Conservation (phyloP, 1,140 invertebrate species). For the Brachionus paranguensis region DNA sequence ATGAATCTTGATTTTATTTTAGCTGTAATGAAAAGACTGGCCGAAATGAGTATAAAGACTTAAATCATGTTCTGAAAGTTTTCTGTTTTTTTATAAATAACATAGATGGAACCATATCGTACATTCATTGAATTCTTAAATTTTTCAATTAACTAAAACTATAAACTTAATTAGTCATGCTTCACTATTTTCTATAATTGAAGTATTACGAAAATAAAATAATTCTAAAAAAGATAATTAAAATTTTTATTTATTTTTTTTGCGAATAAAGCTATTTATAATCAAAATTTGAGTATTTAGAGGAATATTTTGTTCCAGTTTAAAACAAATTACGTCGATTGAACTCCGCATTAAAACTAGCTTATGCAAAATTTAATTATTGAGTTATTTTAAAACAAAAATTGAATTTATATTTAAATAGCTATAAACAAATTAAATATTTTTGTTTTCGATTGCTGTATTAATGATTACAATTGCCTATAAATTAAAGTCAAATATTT, state of each 20-base stretch:
- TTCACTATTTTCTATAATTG: neutral
- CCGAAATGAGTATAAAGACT: neutral
- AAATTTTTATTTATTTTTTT: neutral
- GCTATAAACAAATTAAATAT: neutral
- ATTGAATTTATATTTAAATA: neutral
- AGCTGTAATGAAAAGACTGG: neutral
- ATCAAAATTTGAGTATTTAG: neutral
- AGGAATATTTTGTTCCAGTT: neutral
- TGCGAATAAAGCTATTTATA: too few species aligned
- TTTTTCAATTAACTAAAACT: neutral
- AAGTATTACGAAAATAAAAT: neutral
- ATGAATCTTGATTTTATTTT: neutral
- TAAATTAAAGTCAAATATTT: neutral
- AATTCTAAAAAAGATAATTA: neutral
- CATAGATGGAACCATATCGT: neutral
- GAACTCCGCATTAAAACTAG: neutral
- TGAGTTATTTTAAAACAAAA: neutral
- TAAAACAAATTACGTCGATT: neutral
- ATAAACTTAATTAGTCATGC: neutral
- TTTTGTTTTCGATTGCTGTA: neutral
- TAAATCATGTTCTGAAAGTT: neutral
- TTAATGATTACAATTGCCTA: neutral
- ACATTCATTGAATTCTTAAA: neutral
- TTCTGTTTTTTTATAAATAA: neutral
- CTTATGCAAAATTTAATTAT: neutral